Conservation (phyloP, 2,888 invertebrate genomes). For the Candidula unifasciata region DNA sequence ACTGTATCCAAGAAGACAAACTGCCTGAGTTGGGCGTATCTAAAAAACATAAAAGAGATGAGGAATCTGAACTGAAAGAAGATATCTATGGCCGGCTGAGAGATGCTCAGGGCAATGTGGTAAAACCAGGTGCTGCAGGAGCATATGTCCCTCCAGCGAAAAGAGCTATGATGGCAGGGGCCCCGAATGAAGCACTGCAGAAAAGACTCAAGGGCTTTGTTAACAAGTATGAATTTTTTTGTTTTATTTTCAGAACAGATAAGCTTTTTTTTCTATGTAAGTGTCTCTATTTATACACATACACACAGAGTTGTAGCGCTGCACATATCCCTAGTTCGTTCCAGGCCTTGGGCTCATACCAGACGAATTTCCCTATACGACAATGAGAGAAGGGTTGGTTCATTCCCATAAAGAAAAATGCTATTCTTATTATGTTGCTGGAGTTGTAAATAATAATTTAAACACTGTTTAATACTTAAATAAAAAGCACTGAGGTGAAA, state of each 20-base stretch:
- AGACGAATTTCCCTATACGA: too few relatives aligned
- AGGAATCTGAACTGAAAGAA: slow-evolving; percentile 77
- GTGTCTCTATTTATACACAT: neutral
- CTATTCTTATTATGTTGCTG: too few relatives aligned
- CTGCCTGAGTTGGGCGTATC: neutral
- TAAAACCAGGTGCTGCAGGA: slow-evolving; percentile 68
- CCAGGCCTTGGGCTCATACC: too few relatives aligned
- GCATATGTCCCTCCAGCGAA: slow-evolving; percentile 91
- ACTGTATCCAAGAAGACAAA: slow-evolving; percentile 9
- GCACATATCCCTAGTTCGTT: too few relatives aligned
- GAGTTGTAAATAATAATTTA: too few relatives aligned
- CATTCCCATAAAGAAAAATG: too few relatives aligned
- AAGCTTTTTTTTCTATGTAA: neutral
- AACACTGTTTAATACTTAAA: too few relatives aligned
- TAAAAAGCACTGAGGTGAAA: too few relatives aligned
- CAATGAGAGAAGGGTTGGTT: too few relatives aligned
- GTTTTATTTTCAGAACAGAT: neutral
- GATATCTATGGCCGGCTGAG: slow-evolving; percentile 95
- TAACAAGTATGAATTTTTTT: slow-evolving; percentile 81
- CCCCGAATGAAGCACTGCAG: slow-evolving; percentile 83
- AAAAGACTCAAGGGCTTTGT: slow-evolving; percentile 91
- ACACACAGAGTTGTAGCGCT: too few relatives aligned
- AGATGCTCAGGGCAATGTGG: slow-evolving; percentile 82
- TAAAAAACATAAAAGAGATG: slow-evolving; percentile 28
- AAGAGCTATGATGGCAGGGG: slow-evolving; percentile 81